Evolutionary conservation across 2,113 vertebrate species (phyloP).

Genomic region (Xenopus laevis): DNA sequence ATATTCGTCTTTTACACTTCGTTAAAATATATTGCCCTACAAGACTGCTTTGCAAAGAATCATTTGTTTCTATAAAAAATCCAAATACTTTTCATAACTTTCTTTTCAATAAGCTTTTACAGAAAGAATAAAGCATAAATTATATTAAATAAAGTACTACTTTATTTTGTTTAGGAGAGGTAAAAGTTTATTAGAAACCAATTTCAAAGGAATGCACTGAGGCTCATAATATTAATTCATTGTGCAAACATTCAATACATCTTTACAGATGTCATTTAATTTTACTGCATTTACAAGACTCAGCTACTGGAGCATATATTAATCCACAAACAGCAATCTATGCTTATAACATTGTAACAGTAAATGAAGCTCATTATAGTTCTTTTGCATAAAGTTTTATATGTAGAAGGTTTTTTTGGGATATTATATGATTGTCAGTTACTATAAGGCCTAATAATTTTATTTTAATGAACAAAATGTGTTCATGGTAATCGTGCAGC

Average conservation of each 20-base stretch:
- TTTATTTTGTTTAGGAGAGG: conserved; percentile 34
- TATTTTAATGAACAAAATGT: no score
- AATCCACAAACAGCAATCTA: conserved; percentile 23
- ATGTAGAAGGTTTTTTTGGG: neutral
- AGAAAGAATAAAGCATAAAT: conserved; percentile 8
- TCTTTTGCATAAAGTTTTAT: neutral
- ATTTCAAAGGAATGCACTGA: conserved; percentile 22
- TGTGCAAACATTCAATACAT: conserved; percentile 37
- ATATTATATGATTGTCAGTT: no score
- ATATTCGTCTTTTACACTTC: neutral
- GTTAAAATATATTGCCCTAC: neutral
- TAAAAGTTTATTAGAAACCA: conserved; percentile 42
- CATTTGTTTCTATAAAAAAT: neutral
- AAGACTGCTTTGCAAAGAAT: neutral
- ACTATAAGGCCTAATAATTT: no score
- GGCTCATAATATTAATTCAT: conserved; percentile 34
- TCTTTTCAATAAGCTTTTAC: neutral
- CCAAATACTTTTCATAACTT: neutral
- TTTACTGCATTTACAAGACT: conserved; percentile 39
- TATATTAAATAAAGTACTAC: conserved; percentile 15
- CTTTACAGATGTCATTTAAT: conserved; percentile 37
- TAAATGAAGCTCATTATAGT: conserved; percentile 1
- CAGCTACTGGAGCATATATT: conserved; percentile 20
- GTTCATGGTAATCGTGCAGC: no score
- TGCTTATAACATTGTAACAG: conserved; percentile 30